Evolutionary conservation across 2,113 vertebrate genomes (phyloP), one percentile per base, ranked within the genome.

Genomic region (Trachemys scripta): DNA sequence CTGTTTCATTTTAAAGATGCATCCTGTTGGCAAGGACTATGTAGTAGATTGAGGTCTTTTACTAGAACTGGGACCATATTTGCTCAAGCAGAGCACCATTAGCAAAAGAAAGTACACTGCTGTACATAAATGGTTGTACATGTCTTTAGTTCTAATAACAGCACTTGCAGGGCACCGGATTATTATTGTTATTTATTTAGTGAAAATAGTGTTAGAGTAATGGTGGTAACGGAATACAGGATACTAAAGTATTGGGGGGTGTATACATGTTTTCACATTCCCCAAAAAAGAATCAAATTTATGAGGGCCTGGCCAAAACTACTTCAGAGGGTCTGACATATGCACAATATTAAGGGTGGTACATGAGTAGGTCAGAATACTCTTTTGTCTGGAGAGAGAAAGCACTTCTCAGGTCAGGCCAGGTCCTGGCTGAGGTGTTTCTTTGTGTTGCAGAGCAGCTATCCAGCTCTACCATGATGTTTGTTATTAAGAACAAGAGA

Each of bases 31-130:
- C 31, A 83, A 2, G 49, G 57, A 79, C 5, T 47, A n/a, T n/a
- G 20, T 42, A 62, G 22, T n/a, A 85, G 16, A 85, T 29, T 31
- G 81, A 88, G 8, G 38, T 38, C 49, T 3, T 69, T 89, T 95
- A 24, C 38, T 47, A 85, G 22, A 35, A 42, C 6, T 82, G 65
- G 35, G 81, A 3, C 49, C 12, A 4, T 75, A 47, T 88, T 93
- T 84, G 14, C 53, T 88, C 87, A 82, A 94, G 84, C 25, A 82
- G 45, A n/a, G 38, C 51, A 51, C 62, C 29, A 24, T 92, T 80
- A 80, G 19, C 38, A 29, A 27, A 72, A 75, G 56, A 31, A 89
- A 76, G 81, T 49, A n/a, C 10, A 22, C 24, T 54, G 59, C 25
- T 84, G 54, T 13, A 81, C 2, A 78, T 16, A 69, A 8, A 49